Evolutionary conservation across 1,140 invertebrate species (phyloP), one percentile per base, ranked within the genome.

Genomic region (Colletes gigas): DNA sequence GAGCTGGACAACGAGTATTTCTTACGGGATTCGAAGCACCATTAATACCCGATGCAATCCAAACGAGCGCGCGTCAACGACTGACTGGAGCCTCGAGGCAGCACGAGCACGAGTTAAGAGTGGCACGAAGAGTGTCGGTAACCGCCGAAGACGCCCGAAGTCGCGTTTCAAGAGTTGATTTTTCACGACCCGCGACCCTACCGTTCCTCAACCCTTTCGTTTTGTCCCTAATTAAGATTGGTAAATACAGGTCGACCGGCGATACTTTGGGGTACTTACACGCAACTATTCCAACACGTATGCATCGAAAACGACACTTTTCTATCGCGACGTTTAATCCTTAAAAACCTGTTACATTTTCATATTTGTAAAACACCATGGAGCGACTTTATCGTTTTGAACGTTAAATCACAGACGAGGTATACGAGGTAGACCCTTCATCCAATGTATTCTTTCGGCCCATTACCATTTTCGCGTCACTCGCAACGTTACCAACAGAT

Each of bases 41-140:
- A 82, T 68, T 52, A 65, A 76, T 75, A 67, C 55, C n/a, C 69
- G 72, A 83, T 21, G 50, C 52, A 62, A 75, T 78, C 73, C 15
- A 82, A 76, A 87, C 77, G 70, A 83, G 69, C 82, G 87, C 87
- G 86, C 84, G 79, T 80, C 75, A 66, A 82, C 86, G 86, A 88
- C 87, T 88, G 81, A 87, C 68, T 83, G 50, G 78, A 66, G 73
- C 30, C 68, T 83, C 55, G 78, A 66, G 73, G 21, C 76, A 67
- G 63, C 65, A 55, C 54, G 68, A 78, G 78, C 77, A 78, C 78
- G 67, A 88, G 80, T 81, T 78, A 81, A 82, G 86, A 85, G 52
- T 62, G n/a, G 50, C 69, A 73, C 85, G 82, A 82, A 87, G 71
- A 59, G 75, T 10, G 82, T 78, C 87, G 87, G 21, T 47, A 15